phyloP scores from a whole-genome alignment of 2,888 invertebrate species.

The Drosophila dives region DNA sequence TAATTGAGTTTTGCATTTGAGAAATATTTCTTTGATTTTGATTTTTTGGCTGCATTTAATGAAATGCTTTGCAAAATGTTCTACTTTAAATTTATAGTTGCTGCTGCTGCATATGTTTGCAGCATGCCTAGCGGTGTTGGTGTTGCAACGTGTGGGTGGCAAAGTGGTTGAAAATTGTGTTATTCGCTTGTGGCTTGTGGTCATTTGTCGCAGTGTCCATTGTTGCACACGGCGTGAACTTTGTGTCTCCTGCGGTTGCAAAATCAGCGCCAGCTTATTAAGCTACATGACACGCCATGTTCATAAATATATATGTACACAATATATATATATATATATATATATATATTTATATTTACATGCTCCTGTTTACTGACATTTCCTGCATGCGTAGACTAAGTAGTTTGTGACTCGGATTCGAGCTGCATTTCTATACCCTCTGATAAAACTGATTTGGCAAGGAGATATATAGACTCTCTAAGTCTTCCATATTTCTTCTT shows the following conservation, averaged over 20 bases:
- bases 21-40: neutral
- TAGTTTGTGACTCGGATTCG: slow-evolving; percentile 39
- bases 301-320: slow-evolving; percentile 49
- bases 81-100: neutral
- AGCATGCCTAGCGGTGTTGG: neutral
- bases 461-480: neutral
- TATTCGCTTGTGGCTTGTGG: slow-evolving; percentile 50
- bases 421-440: slow-evolving; percentile 37
- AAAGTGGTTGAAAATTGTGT: slow-evolving; percentile 35
- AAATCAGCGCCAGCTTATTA: slow-evolving; percentile 64
- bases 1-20: slow-evolving; percentile 11
- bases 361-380: slow-evolving; percentile 37
- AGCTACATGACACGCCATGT: slow-evolving; percentile 53
- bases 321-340: slow-evolving; percentile 1
- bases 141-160: slow-evolving; percentile 6
- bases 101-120: neutral
- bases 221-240: slow-evolving; percentile 14
- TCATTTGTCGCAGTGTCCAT: slow-evolving; percentile 49
- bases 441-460: neutral
- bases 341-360: slow-evolving; percentile 23
- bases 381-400: slow-evolving; percentile 58
- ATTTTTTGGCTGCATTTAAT: slow-evolving; percentile 17
- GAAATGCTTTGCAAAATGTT: slow-evolving; percentile 1
- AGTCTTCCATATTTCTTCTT: neutral
- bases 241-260: slow-evolving; percentile 42